These are phyloP conservation scores for Arrhopalites spinosus DNA, from an alignment of 2,888 invertebrate genomes.

Conservation along the genomic window DNA sequence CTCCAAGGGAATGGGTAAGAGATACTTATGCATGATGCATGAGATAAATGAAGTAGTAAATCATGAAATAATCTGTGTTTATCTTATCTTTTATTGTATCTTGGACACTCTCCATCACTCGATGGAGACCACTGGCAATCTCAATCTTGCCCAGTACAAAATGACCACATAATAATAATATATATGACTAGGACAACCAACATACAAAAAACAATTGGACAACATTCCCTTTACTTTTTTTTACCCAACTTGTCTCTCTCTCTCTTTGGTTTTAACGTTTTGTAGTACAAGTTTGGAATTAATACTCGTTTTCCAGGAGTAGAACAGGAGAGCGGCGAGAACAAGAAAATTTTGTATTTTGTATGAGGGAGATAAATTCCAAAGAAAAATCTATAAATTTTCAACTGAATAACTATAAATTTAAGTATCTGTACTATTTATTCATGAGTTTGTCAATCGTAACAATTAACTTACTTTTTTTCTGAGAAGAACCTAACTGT, in stretches of 20 bases:
- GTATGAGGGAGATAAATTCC: no score
- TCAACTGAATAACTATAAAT: no score
- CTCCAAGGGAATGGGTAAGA: no score
- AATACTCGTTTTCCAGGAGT: neutral
- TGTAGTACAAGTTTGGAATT: neutral
- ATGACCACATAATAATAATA: no score
- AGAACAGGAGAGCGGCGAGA: neutral
- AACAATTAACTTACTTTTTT: no score
- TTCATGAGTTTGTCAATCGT: no score
- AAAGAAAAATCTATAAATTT: no score
- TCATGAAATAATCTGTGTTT: conserved; percentile 14
- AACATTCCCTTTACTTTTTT: neutral
- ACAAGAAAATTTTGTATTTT: no score
- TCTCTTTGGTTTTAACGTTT: neutral
- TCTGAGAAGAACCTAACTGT: no score
- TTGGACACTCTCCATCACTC: neutral
- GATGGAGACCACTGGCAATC: neutral
- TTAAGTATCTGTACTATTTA: no score
- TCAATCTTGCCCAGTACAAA: neutral
- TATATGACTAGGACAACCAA: no score
- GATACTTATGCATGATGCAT: neutral
- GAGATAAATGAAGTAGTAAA: neutral
- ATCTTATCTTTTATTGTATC: conserved; percentile 15
- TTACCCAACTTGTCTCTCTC: conserved; percentile 1
- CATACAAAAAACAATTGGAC: neutral